These are phyloP conservation scores for Oreocharis arfaki DNA, from an alignment of 2,113 vertebrate genomes.

Conservation along the genomic window DNA sequence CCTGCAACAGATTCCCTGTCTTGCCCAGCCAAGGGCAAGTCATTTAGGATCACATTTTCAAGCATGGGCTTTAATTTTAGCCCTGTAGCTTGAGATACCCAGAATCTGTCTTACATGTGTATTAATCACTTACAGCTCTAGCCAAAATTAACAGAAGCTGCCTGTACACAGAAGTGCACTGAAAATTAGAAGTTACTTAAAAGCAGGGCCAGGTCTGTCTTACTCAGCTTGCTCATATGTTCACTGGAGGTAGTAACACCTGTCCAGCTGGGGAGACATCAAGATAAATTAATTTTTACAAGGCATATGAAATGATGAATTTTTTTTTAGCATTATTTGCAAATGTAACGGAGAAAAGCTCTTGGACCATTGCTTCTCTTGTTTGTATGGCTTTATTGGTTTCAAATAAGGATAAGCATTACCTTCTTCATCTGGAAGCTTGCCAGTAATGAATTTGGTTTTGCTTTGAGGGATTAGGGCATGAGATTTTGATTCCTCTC, in stretches of 20 bases:
- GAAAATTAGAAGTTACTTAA: neutral
- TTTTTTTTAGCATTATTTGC: neutral
- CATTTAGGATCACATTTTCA: slow-evolving; percentile 9
- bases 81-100: neutral
- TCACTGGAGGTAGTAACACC: slow-evolving; percentile 15
- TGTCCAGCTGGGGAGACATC: neutral
- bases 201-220: slow-evolving; percentile 1
- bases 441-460: neutral
- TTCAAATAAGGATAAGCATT: neutral
- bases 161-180: neutral
- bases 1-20: slow-evolving; percentile 11
- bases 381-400: neutral
- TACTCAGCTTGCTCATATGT: slow-evolving; percentile 18
- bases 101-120: neutral
- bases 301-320: neutral
- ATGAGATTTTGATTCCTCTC: slow-evolving; percentile 24
- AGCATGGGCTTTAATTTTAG: neutral
- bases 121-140: neutral
- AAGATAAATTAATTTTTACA: neutral
- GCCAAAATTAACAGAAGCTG: slow-evolving; percentile 36
- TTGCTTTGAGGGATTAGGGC: slow-evolving; percentile 5
- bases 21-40: slow-evolving; percentile 1
- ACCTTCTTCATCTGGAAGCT: neutral
- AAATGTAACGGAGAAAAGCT: neutral
- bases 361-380: neutral